Evolutionary conservation across 2,888 invertebrate genomes (phyloP).

Genomic region (Dascillus cervinus): DNA sequence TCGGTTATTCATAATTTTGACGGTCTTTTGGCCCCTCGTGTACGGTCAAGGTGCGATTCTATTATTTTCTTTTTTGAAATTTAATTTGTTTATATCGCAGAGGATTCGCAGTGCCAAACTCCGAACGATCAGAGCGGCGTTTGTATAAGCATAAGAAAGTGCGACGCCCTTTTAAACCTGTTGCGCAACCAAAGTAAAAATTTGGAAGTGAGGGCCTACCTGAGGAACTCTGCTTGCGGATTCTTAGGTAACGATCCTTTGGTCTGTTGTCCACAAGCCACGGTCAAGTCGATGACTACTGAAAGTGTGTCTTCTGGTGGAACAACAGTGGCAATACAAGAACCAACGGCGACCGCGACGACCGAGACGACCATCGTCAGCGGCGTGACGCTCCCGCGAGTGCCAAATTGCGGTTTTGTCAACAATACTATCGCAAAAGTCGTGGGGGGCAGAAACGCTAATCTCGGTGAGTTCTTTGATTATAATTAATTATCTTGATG

Average conservation of each 20-base stretch:
- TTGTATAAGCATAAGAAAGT: slow-evolving; percentile 49
- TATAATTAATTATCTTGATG: too few species aligned
- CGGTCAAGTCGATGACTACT: slow-evolving; percentile 1
- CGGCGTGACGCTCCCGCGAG: slow-evolving; percentile 1
- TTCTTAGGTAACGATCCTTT: slow-evolving; percentile 56
- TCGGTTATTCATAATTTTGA: too few species aligned
- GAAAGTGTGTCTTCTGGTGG: slow-evolving; percentile 1
- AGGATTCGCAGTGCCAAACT: slow-evolving; percentile 42
- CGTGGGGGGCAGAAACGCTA: slow-evolving; percentile 6
- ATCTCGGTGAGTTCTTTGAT: slow-evolving; percentile 12
- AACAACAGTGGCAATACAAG: slow-evolving; percentile 12
- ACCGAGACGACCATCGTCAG: slow-evolving; percentile 1
- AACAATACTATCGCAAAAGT: slow-evolving; percentile 1
- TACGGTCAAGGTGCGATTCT: too few species aligned
- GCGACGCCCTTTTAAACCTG: slow-evolving; percentile 45
- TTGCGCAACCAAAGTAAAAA: slow-evolving; percentile 39
- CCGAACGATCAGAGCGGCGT: slow-evolving; percentile 44
- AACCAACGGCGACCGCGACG: slow-evolving; percentile 8
- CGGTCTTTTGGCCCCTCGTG: too few species aligned
- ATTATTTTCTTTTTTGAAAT: too few species aligned
- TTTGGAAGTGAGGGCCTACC: slow-evolving; percentile 43
- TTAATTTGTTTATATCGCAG: slow-evolving; percentile 10
- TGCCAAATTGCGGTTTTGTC: slow-evolving; percentile 1
- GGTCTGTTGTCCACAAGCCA: slow-evolving; percentile 50
- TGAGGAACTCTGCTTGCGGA: slow-evolving; percentile 63